Evolutionary conservation across 2,888 invertebrate genomes (phyloP).

Genomic region (Leptinotarsa tumamoca): DNA sequence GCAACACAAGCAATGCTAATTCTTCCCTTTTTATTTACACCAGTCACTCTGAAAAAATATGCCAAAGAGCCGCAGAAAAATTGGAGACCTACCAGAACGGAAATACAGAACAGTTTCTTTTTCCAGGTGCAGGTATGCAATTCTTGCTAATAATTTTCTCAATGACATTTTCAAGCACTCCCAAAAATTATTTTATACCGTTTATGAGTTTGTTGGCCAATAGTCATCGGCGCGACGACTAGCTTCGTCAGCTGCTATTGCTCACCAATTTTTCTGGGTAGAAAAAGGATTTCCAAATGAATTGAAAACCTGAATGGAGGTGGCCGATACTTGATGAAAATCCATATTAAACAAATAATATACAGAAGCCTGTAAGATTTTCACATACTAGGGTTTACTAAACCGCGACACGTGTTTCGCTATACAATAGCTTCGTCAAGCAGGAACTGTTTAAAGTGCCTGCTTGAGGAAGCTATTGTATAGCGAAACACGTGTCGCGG

Average conservation of each 20-base stretch:
- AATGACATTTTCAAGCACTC: not conserved
- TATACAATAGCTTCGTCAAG: too few species aligned
- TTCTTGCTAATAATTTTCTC: not conserved
- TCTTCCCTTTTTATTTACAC: conserved; percentile 23
- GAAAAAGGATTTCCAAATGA: not conserved
- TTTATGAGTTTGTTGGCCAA: not conserved
- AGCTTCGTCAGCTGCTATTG: not conserved
- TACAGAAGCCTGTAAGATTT: too few species aligned
- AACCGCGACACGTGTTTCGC: too few species aligned
- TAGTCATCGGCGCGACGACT: not conserved
- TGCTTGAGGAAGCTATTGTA: too few species aligned
- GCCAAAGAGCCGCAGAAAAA: conserved; percentile 24
- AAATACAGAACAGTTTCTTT: conserved; percentile 34
- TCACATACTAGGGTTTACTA: too few species aligned
- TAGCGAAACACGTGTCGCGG: too few species aligned
- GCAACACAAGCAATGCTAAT: conserved; percentile 16
- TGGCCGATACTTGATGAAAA: too few species aligned
- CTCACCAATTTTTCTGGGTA: not conserved
- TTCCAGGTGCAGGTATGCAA: conserved; percentile 19
- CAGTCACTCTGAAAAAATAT: conserved; percentile 21
- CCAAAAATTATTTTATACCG: conserved; percentile 3
- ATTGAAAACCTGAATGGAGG: not conserved
- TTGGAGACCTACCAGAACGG: conserved; percentile 33
- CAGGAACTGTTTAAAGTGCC: too few species aligned
- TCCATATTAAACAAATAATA: too few species aligned